Conservation (phyloP, 1,140 invertebrate species). For the Galendromus occidentalis region DNA sequence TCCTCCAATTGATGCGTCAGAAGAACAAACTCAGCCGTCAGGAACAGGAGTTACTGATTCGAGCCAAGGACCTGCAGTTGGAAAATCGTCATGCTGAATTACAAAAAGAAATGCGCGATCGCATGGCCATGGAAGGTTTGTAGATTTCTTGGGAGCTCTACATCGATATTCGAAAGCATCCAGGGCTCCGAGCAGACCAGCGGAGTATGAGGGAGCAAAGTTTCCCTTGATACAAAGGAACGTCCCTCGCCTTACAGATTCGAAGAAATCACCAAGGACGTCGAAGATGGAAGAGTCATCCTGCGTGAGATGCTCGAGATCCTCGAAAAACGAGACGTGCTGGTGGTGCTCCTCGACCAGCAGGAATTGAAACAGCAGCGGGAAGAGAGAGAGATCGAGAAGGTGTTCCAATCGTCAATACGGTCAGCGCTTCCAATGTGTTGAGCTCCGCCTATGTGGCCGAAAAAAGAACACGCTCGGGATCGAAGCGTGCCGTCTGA, state of each 20-base stretch:
- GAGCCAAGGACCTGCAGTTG: slow-evolving; percentile 58
- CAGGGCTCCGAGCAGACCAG: background rate
- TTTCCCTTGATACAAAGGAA: slow-evolving; percentile 21
- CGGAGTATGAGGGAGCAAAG: background rate
- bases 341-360: slow-evolving; percentile 42
- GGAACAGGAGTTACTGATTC: slow-evolving; percentile 56
- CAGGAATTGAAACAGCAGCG: slow-evolving; percentile 15
- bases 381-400: slow-evolving; percentile 15
- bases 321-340: slow-evolving; percentile 47
- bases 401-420: background rate
- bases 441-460: no score
- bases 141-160: slow-evolving; percentile 14
- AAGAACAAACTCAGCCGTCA: slow-evolving; percentile 52
- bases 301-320: slow-evolving; percentile 62
- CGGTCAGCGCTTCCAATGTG: slow-evolving; percentile 7
- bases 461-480: no score
- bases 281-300: slow-evolving; percentile 50
- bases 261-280: slow-evolving; percentile 46
- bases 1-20: slow-evolving; percentile 63
- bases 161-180: background rate
- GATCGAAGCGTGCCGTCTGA: no score
- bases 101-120: slow-evolving; percentile 48
- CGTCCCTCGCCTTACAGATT: slow-evolving; percentile 33
- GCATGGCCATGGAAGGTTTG: slow-evolving; percentile 46
- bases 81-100: slow-evolving; percentile 60